Conservation (phyloP, 2,797 vertebrate genomes). For the Limnodromus scolopaceus region DNA sequence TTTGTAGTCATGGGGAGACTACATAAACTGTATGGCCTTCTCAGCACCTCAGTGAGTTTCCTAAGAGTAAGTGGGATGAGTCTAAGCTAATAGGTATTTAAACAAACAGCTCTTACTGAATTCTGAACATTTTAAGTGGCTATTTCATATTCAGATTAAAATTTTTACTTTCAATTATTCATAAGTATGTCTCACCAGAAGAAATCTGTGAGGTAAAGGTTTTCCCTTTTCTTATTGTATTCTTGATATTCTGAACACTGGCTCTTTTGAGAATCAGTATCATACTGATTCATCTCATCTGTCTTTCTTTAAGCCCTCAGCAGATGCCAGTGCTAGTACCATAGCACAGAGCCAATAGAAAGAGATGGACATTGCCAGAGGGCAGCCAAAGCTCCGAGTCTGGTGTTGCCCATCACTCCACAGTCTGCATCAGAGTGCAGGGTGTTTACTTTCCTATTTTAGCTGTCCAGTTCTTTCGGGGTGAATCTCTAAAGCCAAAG, state of each 20-base stretch:
- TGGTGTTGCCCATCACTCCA: background rate
- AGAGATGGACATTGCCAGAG: background rate
- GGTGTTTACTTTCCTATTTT: background rate
- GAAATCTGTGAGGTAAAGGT: background rate
- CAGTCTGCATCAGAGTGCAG: background rate
- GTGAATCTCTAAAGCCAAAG: background rate
- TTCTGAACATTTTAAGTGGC: background rate
- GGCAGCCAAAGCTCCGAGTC: background rate
- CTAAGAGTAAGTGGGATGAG: background rate
- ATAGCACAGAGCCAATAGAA: background rate
- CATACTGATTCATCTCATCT: background rate
- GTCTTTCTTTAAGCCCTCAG: background rate
- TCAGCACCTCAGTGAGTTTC: background rate
- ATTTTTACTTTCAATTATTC: background rate
- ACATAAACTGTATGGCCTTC: background rate
- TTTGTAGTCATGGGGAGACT: background rate
- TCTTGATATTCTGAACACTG: background rate
- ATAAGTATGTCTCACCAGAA: background rate
- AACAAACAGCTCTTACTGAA: background rate
- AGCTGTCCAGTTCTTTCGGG: background rate
- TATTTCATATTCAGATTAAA: background rate
- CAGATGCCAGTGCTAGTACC: background rate
- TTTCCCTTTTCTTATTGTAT: background rate
- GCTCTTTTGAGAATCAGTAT: background rate
- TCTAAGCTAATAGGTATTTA: background rate